Conservation (phyloP, 1,140 invertebrate genomes). For the Drepana arcuata region DNA sequence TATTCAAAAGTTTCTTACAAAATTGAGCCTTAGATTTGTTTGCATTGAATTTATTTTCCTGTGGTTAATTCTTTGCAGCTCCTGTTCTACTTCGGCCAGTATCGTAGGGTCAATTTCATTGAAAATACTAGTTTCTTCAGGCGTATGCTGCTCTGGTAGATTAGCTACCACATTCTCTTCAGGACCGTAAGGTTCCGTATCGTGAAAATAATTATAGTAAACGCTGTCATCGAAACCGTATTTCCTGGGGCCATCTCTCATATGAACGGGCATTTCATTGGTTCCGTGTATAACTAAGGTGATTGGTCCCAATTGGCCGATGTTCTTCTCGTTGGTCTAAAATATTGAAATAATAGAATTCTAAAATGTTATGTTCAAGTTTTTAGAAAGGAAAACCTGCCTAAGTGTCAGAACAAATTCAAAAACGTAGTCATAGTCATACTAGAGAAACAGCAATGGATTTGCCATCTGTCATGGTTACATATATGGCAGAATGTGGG, state of each 20-base stretch:
- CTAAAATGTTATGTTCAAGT: too few relatives aligned
- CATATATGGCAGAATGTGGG: too few relatives aligned
- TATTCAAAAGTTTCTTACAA: too few relatives aligned
- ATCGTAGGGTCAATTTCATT: slow-evolving; percentile 26
- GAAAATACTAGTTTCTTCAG: slow-evolving; percentile 16
- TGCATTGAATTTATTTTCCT: slow-evolving; percentile 16
- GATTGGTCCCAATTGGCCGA: slow-evolving; percentile 72
- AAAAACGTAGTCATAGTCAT: too few relatives aligned
- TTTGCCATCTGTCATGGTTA: too few relatives aligned
- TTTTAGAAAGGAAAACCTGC: too few relatives aligned
- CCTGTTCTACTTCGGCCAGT: slow-evolving; percentile 41
- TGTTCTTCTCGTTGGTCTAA: slow-evolving; percentile 63
- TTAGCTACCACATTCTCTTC: slow-evolving; percentile 16
- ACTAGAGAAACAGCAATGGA: too few relatives aligned
- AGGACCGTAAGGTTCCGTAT: too few relatives aligned
- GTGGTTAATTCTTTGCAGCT: slow-evolving; percentile 46
- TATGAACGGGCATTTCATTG: slow-evolving; percentile 74
- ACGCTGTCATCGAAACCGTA: slow-evolving; percentile 73
- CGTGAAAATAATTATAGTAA: too few relatives aligned
- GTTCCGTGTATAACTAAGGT: slow-evolving; percentile 81
- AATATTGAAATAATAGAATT: slow-evolving; percentile 4
- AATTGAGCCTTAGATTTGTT: too few relatives aligned
- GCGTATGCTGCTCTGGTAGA: slow-evolving; percentile 30
- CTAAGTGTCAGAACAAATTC: too few relatives aligned
- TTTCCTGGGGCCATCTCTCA: slow-evolving; percentile 70